Evolutionary conservation across 2,888 invertebrate species (phyloP).

Genomic region (Pristionchus mayeri): DNA sequence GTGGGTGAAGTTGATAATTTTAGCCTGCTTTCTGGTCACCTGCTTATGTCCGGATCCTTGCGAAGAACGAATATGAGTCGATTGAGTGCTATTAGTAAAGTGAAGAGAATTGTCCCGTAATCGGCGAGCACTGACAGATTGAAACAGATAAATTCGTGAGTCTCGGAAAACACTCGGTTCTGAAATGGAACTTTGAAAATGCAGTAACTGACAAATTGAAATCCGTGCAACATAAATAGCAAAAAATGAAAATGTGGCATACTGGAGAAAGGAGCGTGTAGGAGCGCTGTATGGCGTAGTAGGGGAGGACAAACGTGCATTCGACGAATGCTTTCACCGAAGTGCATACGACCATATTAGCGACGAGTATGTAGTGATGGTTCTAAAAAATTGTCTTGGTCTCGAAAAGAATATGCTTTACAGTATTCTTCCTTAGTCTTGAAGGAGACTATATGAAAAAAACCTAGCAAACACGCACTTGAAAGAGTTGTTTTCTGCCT

Average conservation of each 20-base stretch:
- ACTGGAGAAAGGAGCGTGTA: background rate
- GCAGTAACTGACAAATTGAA: background rate
- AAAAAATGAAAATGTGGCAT: background rate
- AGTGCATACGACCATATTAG: background rate
- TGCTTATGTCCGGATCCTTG: background rate
- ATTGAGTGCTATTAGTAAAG: background rate
- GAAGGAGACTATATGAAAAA: background rate
- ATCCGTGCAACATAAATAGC: background rate
- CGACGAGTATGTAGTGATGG: background rate
- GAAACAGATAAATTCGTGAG: background rate
- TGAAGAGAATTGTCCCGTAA: background rate
- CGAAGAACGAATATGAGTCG: background rate
- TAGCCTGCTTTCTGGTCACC: background rate
- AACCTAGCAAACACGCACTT: background rate
- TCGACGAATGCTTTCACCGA: background rate
- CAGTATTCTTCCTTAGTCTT: too few relatives aligned
- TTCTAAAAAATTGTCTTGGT: background rate
- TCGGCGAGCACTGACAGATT: constrained; percentile 29
- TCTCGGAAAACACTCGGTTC: background rate
- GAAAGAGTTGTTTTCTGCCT: background rate
- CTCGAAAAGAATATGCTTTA: too few relatives aligned
- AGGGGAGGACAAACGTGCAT: background rate
- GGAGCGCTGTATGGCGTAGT: background rate
- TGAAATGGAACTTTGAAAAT: background rate
- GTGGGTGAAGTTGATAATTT: background rate